Evolutionary conservation across 2,113 vertebrate species (phyloP).

Genomic region (Carassius gibelio): DNA sequence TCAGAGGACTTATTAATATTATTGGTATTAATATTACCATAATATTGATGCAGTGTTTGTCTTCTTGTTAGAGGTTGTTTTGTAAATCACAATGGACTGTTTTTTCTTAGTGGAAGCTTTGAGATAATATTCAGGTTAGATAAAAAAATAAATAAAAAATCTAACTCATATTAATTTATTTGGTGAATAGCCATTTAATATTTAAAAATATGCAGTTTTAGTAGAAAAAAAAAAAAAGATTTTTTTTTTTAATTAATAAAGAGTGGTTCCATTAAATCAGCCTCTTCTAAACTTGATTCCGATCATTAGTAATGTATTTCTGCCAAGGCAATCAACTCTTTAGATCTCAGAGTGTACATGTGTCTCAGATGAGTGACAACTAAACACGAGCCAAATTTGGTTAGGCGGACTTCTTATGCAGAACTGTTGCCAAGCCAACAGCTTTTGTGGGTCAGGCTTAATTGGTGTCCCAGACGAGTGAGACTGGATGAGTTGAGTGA

Average conservation of each 20-base stretch:
- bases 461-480: slow-evolving; percentile 63
- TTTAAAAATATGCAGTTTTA: not conserved
- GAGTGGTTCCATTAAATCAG: not conserved
- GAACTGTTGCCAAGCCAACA: slow-evolving; percentile 64
- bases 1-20: not conserved
- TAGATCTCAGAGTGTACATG: not conserved
- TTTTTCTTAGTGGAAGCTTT: too few species aligned
- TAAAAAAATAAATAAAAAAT: not conserved
- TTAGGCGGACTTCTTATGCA: not conserved
- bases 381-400: not conserved
- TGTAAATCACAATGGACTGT: too few species aligned
- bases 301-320: not conserved
- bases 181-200: not conserved
- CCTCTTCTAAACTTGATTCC: not conserved
- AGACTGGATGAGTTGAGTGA: slow-evolving; percentile 2
- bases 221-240: not conserved
- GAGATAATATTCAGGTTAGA: not conserved
- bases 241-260: not conserved
- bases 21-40: not conserved
- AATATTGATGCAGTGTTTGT: not conserved
- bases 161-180: not conserved
- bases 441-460: slow-evolving; percentile 70
- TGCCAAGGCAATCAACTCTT: not conserved
- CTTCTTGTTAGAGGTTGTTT: not conserved
- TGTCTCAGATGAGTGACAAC: slow-evolving; percentile 10